phyloP scores from a whole-genome alignment of 2,888 invertebrate species.

The Catonia carolina region DNA sequence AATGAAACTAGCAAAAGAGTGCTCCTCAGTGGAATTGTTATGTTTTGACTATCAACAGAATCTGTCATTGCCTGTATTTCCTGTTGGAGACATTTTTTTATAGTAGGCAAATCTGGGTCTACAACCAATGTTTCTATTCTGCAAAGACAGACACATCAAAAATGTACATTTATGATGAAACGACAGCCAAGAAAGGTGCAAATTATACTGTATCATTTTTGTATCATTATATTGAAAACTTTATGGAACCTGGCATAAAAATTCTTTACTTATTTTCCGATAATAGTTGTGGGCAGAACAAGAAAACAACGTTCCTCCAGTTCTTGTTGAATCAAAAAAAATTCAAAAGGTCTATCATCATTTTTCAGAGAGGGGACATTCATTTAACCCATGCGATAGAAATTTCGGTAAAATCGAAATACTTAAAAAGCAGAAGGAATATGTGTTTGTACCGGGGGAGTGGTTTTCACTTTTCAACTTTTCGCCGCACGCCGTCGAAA shows the following conservation, averaged over 20 bases:
- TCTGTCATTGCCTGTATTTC: background rate
- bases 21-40: background rate
- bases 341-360: background rate
- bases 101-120: too few species aligned
- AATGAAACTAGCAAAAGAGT: background rate
- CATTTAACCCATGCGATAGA: background rate
- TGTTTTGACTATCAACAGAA: conserved; percentile 10
- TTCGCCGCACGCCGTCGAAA: too few species aligned
- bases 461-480: background rate
- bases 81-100: too few species aligned
- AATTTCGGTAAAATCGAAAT: background rate
- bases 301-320: background rate
- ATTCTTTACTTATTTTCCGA: conserved; percentile 1
- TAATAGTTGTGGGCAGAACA: background rate
- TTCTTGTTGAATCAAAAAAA: background rate
- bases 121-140: conserved; percentile 8
- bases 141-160: background rate
- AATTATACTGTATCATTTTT: conserved; percentile 10
- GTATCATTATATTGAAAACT: conserved; percentile 5
- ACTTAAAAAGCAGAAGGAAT: background rate
- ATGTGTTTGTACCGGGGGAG: background rate
- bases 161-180: conserved; percentile 14
- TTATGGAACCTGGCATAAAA: conserved; percentile 1
- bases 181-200: background rate
- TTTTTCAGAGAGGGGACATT: conserved; percentile 5